phyloP scores from a whole-genome alignment of 2,797 vertebrate genomes.

The Enteromius fasciolatus region DNA sequence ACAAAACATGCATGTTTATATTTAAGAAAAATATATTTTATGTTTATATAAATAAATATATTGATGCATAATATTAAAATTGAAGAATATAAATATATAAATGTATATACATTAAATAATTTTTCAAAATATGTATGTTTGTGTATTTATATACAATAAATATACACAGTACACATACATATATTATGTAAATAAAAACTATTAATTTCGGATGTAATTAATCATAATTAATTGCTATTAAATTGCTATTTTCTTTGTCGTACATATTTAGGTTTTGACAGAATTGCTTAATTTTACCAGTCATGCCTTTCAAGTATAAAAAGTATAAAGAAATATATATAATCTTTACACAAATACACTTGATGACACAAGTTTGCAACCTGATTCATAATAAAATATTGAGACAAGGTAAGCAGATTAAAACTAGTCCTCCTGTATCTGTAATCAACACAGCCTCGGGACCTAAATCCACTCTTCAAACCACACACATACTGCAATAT shows the following conservation, averaged over 20 bases:
- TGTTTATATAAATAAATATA: no score
- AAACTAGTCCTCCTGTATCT: conserved; percentile 78
- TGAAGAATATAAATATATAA: no score
- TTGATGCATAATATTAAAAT: no score
- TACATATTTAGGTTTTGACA: neutral
- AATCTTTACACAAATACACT: neutral
- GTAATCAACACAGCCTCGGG: conserved; percentile 83
- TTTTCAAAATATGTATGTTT: no score
- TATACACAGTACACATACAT: no score
- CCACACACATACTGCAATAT: conserved; percentile 22
- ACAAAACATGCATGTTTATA: no score
- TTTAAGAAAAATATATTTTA: no score
- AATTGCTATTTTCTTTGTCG: neutral
- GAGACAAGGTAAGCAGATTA: conserved; percentile 83
- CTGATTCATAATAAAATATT: conserved; percentile 63
- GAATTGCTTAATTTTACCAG: neutral
- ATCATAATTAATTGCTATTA: neutral
- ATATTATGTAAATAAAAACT: no score
- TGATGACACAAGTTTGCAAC: neutral
- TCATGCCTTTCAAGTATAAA: neutral
- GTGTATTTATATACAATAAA: no score
- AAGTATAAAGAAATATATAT: neutral
- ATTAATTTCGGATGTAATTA: no score
- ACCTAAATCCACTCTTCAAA: conserved; percentile 43
- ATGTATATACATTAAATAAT: no score